Evolutionary conservation across 35 echinoderm and acorn worm genomes (phyloP), one percentile per base, ranked within the genome.

Genomic region (Apostichopus californicus): DNA sequence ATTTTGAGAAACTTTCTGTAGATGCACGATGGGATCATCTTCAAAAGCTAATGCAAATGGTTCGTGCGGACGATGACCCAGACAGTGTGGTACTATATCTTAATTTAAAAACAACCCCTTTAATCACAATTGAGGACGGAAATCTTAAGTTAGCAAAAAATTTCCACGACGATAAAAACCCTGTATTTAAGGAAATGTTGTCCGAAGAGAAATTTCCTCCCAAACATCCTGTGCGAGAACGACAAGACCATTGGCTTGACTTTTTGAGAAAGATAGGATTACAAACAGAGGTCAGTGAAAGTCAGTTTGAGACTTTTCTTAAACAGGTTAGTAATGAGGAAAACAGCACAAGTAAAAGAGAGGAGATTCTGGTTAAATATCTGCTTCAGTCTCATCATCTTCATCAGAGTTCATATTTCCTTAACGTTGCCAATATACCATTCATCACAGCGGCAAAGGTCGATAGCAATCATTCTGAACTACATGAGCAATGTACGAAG

Each of bases 101-200:
- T 13, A 17, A 11, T n/a, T 83, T 83, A 20, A 57, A 83, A 55
- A 0, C 20, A 6, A 83, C 55, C 28, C 80, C 34, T 55, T n/a
- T 83, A 5, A 83, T 83, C 8, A 18, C 53, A 46, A 12, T 8
- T 14, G 10, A 83, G 3, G 80, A 57, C 5, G 52, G 10, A 15
- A 26, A 5, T 14, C 80, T 83, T 9, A 11, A 83, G 13, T 12
- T 18, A 3, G 80, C 80, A 53, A 83, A 52, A 1, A 18, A 3
- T 17, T 83, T 83, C 20, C 53, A 55, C 20, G 80, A 83, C 28
- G 13, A 13, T 52, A 11, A 54, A 54, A 83, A 83, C 28, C 80
- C 80, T 57, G 80, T 83, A 15, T 83, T 83, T 55, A 46, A 14
- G 20, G 80, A 83, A 83, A 83, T 83, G 80, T 56, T 57, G 55